Evolutionary conservation across 2,888 invertebrate genomes (phyloP), one percentile per base, ranked within the genome.

Genomic region (Blastobasis lacticolella): DNA sequence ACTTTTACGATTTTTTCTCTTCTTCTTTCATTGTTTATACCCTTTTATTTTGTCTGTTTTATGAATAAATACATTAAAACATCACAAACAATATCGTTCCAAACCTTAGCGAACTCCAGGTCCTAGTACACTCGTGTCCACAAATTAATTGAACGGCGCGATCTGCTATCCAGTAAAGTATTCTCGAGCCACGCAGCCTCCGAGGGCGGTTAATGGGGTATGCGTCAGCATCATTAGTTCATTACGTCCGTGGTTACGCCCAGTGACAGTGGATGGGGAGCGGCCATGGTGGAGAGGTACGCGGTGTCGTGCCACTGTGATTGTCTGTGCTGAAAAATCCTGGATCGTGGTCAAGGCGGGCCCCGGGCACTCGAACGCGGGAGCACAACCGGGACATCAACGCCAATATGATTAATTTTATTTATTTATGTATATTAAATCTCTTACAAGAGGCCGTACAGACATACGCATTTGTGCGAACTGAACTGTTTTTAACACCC

Each of bases 221-320:
- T 75, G 76, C 76, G 80, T 82, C 81, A 81, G 81, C 78, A 69
- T 78, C 79, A 78, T 83, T 82, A 81, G 76, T 78, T 79, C 76
- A 78, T 82, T 81, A 78, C 69, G 69, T 65, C 59, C 65, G 67
- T 64, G 72, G 79, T 73, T 73, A 74, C 80, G 75, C 81, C 73
- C 70, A 64, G 62, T 66, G 69, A 64, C 66, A 64, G 66, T 58
- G 57, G 49, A 45, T 41, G 44, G 53, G 56, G 48, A 45, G 37
- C 2, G 38, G 23, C 0, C 3, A 50, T 10, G 8, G 37, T 54
- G 10, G 10, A 40, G 58, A 47, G 38, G 45, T 57, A 51, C 51
- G 57, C 40, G 6, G 7, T 43, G 1, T 6, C 10, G 6, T 45
- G 4, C n/a, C n/a, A n/a, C n/a, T n/a, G 5, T 45, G 4, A 5